Evolutionary conservation across 2,113 vertebrate genomes (phyloP).

Genomic region (Dipodomys stephensi): DNA sequence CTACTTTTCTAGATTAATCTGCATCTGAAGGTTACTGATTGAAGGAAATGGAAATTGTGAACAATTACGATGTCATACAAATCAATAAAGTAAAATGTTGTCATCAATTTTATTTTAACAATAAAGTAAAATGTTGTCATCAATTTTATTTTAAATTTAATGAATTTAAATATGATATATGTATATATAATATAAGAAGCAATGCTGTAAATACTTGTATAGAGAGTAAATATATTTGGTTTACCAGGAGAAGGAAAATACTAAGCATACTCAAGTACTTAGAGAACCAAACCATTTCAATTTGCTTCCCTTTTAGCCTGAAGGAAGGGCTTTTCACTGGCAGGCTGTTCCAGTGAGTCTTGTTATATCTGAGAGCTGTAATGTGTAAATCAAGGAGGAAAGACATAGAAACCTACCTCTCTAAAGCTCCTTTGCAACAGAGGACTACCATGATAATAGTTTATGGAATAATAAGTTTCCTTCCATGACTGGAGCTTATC

Average conservation of each 20-base stretch:
- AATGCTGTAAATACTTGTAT: background rate
- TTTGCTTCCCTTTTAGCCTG: background rate
- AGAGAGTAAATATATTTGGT: slow-evolving; percentile 13
- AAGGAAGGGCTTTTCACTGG: slow-evolving; percentile 11
- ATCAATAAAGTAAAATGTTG: background rate
- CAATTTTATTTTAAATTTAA: background rate
- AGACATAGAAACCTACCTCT: background rate
- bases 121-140: background rate
- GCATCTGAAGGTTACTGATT: background rate
- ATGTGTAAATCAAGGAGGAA: background rate
- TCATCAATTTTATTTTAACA: background rate
- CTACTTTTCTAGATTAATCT: slow-evolving; percentile 30
- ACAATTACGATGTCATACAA: background rate
- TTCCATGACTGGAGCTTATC: slow-evolving; percentile 18
- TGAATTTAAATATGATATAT: background rate
- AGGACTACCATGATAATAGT: background rate
- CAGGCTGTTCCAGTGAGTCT: background rate
- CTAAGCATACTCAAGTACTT: background rate
- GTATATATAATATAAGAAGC: background rate
- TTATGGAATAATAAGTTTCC: background rate
- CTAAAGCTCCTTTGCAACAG: background rate
- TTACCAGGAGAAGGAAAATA: background rate
- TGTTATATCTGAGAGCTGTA: background rate
- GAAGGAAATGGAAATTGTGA: background rate
- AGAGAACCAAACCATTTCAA: background rate